Base-by-base conservation (phyloP, 2,888 invertebrate species). In the Disparrhopalites patrizii region DNA sequence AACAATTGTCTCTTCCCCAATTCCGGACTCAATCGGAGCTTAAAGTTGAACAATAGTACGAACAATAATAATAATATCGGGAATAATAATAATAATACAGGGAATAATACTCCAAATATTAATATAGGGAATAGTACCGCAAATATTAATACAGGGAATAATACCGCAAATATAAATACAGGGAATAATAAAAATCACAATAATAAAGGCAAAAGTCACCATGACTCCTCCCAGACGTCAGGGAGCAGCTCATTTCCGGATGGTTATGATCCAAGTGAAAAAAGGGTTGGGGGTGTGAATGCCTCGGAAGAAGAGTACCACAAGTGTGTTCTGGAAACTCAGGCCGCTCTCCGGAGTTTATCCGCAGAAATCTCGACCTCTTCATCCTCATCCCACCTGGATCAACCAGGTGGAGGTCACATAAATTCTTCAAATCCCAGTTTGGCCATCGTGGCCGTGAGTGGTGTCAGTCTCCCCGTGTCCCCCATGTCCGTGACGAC, bases 261-360 rank as follows among this genome's bases (percentile, higher is more conserved):
- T 36, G 8, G 13, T 36, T 13, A 40, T 40, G 40, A 40, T 20
- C 36, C 36, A 13, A 18, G 40, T 3, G 40, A 20, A n/a, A 18
- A n/a, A 40, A n/a, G n/a, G n/a, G n/a, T n/a, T n/a, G n/a, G n/a
- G n/a, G 10, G 30, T n/a, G 50, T 33, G 1, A 55, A 50, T 30
- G 51, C 55, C 55, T 62, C 62, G 4, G 68, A 69, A 61, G 68
- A 68, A n/a, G 68, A 68, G 25, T 73, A 73, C 66, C 67, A 71
- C 61, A 70, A 73, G 65, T 73, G 73, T 68, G 73, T 73, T 58
- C 65, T 73, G 52, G 73, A 73, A 58, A 73, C 73, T 20, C 73
- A 73, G 61, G 68, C 71, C 5, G 73, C 73, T 30, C 68, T 73
- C 15, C 52, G 73, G 33, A 66, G 68, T 50, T 66, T 73, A 27